Evolutionary conservation across 1,140 invertebrate genomes (phyloP).

Genomic region (Patella vulgata): DNA sequence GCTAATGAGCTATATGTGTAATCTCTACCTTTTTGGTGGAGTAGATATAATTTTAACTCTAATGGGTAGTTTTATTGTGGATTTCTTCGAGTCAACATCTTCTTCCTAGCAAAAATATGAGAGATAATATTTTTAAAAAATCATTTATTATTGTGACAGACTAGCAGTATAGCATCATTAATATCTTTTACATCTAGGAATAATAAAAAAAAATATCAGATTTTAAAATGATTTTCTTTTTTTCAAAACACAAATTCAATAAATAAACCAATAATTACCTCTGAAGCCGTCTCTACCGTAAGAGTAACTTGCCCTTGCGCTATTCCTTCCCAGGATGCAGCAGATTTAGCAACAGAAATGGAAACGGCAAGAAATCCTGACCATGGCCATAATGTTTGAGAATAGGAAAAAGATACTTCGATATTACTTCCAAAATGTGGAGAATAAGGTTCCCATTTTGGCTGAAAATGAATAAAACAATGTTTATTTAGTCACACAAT

Average conservation of each 20-base stretch:
- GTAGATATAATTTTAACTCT: constrained; percentile 80
- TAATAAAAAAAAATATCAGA: too few relatives aligned
- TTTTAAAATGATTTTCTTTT: too few relatives aligned
- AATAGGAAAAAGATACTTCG: constrained; percentile 72
- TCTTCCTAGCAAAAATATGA: constrained; percentile 37
- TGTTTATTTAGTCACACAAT: too few relatives aligned
- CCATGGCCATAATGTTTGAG: constrained; percentile 94
- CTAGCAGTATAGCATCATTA: too few relatives aligned
- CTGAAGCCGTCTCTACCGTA: constrained; percentile 83
- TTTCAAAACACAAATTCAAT: too few relatives aligned
- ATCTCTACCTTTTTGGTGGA: constrained; percentile 73
- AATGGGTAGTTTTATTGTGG: constrained; percentile 81
- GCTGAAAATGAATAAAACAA: constrained; percentile 60
- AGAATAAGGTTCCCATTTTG: constrained; percentile 88
- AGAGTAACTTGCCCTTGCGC: constrained; percentile 86
- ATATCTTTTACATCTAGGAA: too few relatives aligned
- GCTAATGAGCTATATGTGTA: too few relatives aligned
- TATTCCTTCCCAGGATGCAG: constrained; percentile 80
- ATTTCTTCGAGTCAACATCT: constrained; percentile 71
- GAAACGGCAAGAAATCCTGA: constrained; percentile 91
- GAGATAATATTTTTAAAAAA: too few relatives aligned
- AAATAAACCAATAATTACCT: constrained; percentile 75
- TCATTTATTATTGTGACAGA: too few relatives aligned
- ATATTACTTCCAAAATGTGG: constrained; percentile 75
- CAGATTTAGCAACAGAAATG: constrained; percentile 75